A percentile compares a stretch with the other conserved stretches of the same genome.
These are phyloP conservation scores for Lithobates sylvaticus DNA, from an alignment of 2,797 vertebrate genomes.

Conservation along the genomic window DNA sequence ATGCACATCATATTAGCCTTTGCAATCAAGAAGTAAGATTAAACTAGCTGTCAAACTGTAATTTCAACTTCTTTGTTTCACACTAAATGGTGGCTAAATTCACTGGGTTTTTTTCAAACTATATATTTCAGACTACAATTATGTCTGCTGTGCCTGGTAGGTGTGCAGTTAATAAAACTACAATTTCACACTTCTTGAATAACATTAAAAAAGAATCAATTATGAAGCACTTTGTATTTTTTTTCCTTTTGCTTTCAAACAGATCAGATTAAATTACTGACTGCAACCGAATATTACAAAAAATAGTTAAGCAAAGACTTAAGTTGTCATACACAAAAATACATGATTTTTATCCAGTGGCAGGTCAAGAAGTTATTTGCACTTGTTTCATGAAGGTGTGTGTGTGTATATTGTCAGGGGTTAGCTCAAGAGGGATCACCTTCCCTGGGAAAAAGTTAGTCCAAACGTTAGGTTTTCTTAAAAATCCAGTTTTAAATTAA, in stretches of 20 bases:
- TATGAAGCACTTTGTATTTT: conserved; percentile 30
- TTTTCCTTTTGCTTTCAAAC: conserved; percentile 15
- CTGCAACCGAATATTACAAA: not conserved
- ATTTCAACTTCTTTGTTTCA: conserved; percentile 31
- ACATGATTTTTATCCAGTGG: too few relatives aligned
- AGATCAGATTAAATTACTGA: conserved; percentile 10
- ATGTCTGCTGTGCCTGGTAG: conserved; percentile 33
- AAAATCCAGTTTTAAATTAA: too few relatives aligned
- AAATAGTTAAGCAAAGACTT: not conserved
- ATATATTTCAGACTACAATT: conserved; percentile 38
- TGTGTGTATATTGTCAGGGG: too few relatives aligned
- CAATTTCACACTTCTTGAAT: conserved; percentile 30
- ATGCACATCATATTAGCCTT: not conserved
- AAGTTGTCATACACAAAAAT: not conserved
- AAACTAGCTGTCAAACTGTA: conserved; percentile 9
- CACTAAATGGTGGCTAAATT: conserved; percentile 9
- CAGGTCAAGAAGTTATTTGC: too few relatives aligned
- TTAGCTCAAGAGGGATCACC: too few relatives aligned
- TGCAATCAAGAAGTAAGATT: conserved; percentile 8
- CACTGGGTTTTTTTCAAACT: not conserved
- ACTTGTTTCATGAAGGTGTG: too few relatives aligned
- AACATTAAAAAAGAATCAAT: conserved; percentile 7
- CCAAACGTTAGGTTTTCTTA: too few relatives aligned
- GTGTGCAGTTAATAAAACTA: conserved; percentile 46
- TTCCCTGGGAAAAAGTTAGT: too few relatives aligned